Percentiles rank a stretch among this genome's conserved stretches.
Conservation (phyloP, 2,113 vertebrate genomes). For the Marmota flaviventris region DNA sequence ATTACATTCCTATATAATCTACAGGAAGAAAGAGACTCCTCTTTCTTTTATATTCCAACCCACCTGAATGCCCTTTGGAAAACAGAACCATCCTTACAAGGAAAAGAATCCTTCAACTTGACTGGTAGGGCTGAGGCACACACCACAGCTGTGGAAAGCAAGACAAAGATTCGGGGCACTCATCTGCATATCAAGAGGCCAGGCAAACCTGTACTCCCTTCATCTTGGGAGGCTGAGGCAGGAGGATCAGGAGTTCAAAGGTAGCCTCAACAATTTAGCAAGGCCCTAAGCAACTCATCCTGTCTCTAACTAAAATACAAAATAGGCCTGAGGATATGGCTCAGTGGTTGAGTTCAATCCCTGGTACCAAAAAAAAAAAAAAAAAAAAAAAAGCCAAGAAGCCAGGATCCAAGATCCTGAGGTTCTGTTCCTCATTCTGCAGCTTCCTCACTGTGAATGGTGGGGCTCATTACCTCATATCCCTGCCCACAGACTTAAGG, state of each 20-base stretch:
- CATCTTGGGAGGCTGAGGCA: too few relatives aligned
- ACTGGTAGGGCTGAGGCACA: not conserved
- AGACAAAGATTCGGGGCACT: not conserved
- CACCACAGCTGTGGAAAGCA: not conserved
- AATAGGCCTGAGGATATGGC: too few relatives aligned
- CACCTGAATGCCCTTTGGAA: not conserved
- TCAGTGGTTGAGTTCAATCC: too few relatives aligned
- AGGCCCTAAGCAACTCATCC: too few relatives aligned
- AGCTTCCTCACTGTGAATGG: slow-evolving; percentile 41
- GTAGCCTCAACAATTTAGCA: too few relatives aligned
- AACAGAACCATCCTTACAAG: not conserved
- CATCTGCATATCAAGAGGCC: slow-evolving; percentile 41
- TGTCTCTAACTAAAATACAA: too few relatives aligned
- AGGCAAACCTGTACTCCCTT: too few relatives aligned
- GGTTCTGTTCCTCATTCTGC: not conserved
- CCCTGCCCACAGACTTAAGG: not conserved
- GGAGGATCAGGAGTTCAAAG: too few relatives aligned
- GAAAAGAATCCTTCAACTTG: not conserved
- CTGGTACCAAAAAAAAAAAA: too few relatives aligned
- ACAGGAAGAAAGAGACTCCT: not conserved
- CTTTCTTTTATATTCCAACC: slow-evolving; percentile 51
- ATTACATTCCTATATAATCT: not conserved
- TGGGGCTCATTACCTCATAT: not conserved
- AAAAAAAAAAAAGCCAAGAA: too few relatives aligned
- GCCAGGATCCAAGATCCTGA: too few relatives aligned